Percentiles rank a stretch among this genome's conserved stretches.
Evolutionary conservation across 2,113 vertebrate species (phyloP).

Genomic region (Mesitornis unicolor): DNA sequence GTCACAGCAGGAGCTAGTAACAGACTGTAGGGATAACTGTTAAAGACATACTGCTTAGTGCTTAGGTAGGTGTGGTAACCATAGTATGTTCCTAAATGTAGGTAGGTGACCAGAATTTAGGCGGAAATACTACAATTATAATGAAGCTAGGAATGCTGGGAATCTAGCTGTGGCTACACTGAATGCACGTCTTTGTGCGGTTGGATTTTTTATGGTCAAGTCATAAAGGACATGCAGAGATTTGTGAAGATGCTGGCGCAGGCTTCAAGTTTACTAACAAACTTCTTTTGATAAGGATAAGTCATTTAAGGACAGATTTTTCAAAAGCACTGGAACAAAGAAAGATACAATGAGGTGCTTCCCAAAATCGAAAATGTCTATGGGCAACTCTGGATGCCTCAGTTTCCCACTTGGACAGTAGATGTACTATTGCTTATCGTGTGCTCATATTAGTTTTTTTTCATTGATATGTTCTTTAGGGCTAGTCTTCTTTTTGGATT

Average conservation of each 20-base stretch:
- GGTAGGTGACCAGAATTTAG: background rate
- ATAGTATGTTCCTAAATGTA: background rate
- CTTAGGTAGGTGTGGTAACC: constrained; percentile 51
- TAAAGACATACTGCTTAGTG: constrained; percentile 6
- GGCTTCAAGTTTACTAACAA: background rate
- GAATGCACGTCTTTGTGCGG: background rate
- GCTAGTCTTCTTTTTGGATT: background rate
- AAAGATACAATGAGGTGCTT: background rate
- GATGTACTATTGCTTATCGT: background rate
- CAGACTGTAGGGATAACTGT: constrained; percentile 29
- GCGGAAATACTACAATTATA: background rate
- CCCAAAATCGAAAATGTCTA: background rate
- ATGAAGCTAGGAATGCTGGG: background rate
- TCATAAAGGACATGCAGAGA: background rate
- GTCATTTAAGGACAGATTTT: background rate
- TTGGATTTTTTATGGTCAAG: background rate
- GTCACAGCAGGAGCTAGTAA: constrained; percentile 33
- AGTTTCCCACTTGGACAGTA: background rate
- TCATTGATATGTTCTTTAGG: background rate
- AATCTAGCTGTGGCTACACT: background rate
- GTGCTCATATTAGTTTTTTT: background rate
- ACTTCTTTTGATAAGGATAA: background rate
- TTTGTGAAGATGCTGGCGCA: background rate
- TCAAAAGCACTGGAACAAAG: background rate
- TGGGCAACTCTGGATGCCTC: background rate